Evolutionary conservation across 2,888 invertebrate species (phyloP).

Genomic region (Pyrgus malvae): DNA sequence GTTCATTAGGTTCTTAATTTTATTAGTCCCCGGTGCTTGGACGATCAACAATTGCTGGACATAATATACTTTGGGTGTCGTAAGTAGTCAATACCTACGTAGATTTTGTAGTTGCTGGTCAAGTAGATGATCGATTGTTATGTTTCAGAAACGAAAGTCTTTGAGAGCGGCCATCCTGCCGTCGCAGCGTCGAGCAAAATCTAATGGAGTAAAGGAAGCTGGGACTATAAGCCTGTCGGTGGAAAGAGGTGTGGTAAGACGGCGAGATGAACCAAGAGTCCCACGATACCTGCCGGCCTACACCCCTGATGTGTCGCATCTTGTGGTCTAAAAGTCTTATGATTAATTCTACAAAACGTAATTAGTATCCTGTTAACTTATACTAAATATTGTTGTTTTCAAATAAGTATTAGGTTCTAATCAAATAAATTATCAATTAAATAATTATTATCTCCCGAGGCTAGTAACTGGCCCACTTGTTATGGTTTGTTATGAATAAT

Average conservation of each 20-base stretch:
- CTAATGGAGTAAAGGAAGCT: constrained; percentile 90
- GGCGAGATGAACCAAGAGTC: constrained; percentile 85
- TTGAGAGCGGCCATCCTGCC: constrained; percentile 89
- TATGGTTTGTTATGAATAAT: too few relatives aligned
- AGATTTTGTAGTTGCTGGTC: constrained; percentile 26
- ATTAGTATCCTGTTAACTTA: too few relatives aligned
- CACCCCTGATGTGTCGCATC: constrained; percentile 90
- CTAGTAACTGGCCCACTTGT: too few relatives aligned
- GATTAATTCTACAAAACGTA: too few relatives aligned
- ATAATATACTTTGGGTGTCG: constrained; percentile 48
- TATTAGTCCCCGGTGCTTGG: constrained; percentile 56
- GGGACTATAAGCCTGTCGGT: constrained; percentile 91
- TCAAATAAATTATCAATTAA: too few relatives aligned
- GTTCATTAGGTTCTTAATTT: constrained; percentile 65
- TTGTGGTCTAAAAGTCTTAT: constrained; percentile 83
- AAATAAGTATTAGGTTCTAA: too few relatives aligned
- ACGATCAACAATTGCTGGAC: constrained; percentile 41
- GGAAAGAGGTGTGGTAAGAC: constrained; percentile 85
- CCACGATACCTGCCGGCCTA: constrained; percentile 88
- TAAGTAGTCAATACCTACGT: constrained; percentile 58
- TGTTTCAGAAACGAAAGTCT: constrained; percentile 92
- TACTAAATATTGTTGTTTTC: too few relatives aligned
- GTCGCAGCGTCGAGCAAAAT: constrained; percentile 89
- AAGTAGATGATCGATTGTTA: constrained; percentile 9
- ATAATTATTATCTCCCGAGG: too few relatives aligned